Evolutionary conservation across 2,797 vertebrate species (phyloP), one percentile per base, ranked within the genome.

Genomic region (Xerus rutilus): DNA sequence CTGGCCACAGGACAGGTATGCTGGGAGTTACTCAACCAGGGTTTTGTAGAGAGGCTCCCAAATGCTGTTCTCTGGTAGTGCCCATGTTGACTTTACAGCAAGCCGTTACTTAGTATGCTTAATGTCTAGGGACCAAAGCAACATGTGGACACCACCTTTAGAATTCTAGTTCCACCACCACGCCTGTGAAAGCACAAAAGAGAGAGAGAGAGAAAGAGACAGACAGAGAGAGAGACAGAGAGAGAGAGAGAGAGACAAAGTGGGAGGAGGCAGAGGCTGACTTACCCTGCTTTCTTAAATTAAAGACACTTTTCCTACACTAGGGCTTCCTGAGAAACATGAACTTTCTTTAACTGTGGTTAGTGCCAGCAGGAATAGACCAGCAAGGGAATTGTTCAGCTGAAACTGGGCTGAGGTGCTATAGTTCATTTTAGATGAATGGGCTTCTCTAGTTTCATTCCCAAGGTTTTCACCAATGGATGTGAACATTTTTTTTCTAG

Each of bases 391-490:
- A 8, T 25, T 89, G 72, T 87, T 91, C 14, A 7, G 67, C 78
- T 59, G 76, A 72, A 87, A 81, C 39, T 6, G 18, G 77, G 54
- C 57, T n/a, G 59, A 93, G 67, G 76, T 23, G 30, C 76, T 85
- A 14, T 35, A 85, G 79, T 67, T 97, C 96, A 64, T 86, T 93
- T 92, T 74, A 96, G 74, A 91, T 54, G 83, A 93, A 89, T 57
- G 65, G 49, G 45, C 39, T 89, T 86, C 81, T 96, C 93, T 62
- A 84, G 47, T 93, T 87, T 96, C 77, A 72, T 79, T 85, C 67
- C 81, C 52, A 35, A 93, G 39, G 72, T 84, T 52, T 73, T 21
- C 35, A 81, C 49, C 65, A 13, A 64, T 12, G 25, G 12, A 65
- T 21, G 54, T 30, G 49, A 64, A 69, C 62, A 13, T 74, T 73